Conservation (phyloP, 2,797 vertebrate genomes). For the Dipus sagitta region DNA sequence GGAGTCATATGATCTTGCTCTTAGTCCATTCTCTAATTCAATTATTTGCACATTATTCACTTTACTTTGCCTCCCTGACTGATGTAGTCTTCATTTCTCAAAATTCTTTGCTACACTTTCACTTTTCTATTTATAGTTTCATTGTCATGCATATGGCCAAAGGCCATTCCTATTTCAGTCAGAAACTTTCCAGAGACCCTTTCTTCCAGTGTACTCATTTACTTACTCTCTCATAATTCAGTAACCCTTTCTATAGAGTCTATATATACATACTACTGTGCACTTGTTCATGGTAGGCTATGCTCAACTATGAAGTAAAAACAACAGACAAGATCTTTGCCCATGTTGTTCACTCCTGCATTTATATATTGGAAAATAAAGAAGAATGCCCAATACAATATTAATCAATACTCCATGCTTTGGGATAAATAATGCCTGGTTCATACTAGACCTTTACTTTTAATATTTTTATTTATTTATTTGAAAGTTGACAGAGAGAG, state of each 20-base stretch:
- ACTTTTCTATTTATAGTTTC: not conserved
- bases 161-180: not conserved
- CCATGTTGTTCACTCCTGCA: not conserved
- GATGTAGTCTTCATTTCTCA: not conserved
- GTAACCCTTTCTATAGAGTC: not conserved
- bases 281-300: not conserved
- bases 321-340: not conserved
- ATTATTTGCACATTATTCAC: not conserved
- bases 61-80: not conserved
- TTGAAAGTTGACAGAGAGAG: not conserved
- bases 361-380: not conserved
- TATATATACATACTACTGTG: not conserved
- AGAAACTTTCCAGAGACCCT: not conserved
- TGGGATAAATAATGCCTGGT: not conserved
- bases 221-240: not conserved
- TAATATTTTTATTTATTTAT: too few species aligned
- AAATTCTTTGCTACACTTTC: not conserved
- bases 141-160: not conserved
- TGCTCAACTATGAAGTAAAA: not conserved
- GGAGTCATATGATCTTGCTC: not conserved
- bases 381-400: not conserved
- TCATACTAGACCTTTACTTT: too few species aligned
- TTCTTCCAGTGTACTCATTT: not conserved
- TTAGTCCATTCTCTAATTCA: not conserved
- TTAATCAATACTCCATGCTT: not conserved